These are phyloP conservation scores for Leptinotarsa undecemlineata DNA, from an alignment of 1,140 invertebrate species.

Conservation along the genomic window DNA sequence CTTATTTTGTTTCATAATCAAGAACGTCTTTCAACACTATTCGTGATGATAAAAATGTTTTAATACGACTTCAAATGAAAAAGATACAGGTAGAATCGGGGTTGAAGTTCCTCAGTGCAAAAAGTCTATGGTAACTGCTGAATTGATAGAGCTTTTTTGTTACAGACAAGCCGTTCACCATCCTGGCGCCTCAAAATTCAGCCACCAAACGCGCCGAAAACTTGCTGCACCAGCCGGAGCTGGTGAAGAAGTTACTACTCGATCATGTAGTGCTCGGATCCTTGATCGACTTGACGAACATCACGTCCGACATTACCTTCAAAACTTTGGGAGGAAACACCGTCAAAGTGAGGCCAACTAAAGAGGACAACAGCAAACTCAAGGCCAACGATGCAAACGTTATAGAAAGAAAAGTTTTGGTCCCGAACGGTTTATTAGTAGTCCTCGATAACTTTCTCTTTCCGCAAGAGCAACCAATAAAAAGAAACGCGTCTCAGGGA, in stretches of 20 bases:
- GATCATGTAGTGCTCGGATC: conserved; percentile 62
- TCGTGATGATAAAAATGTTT: too few relatives aligned
- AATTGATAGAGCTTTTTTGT: conserved; percentile 20
- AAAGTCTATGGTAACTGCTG: too few relatives aligned
- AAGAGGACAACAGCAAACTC: conserved; percentile 53
- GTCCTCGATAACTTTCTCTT: conserved; percentile 60
- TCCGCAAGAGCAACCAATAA: conserved; percentile 49
- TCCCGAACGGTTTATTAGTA: conserved; percentile 54
- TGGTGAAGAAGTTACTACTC: conserved; percentile 60
- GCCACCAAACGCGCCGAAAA: conserved; percentile 57
- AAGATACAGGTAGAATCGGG: too few relatives aligned
- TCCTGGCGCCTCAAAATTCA: conserved; percentile 63
- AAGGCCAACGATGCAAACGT: conserved; percentile 58
- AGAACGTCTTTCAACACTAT: too few relatives aligned
- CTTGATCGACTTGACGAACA: conserved; percentile 53
- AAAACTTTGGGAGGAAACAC: conserved; percentile 60
- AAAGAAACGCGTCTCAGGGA: conserved; percentile 34
- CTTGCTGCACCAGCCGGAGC: conserved; percentile 53
- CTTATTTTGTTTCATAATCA: too few relatives aligned
- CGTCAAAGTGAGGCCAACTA: conserved; percentile 56
- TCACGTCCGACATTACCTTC: conserved; percentile 56
- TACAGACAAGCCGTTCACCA: conserved; percentile 63
- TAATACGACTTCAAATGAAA: too few relatives aligned
- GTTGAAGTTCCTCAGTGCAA: too few relatives aligned
- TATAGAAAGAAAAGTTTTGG: conserved; percentile 51